Conservation (phyloP, 2,113 vertebrate species). For the Myrmecobius fasciatus region DNA sequence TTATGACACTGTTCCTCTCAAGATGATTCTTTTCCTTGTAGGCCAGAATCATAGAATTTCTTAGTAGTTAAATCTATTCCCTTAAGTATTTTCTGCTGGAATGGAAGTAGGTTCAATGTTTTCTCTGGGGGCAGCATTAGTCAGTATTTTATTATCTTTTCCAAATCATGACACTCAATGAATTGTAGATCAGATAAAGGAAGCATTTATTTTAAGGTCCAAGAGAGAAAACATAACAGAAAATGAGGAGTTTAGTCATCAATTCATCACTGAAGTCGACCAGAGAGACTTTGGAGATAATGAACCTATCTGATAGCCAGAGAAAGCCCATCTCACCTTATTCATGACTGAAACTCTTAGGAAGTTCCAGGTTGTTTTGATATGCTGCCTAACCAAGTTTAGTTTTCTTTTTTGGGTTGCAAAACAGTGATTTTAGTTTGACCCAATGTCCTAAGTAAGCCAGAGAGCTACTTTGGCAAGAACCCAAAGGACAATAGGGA, state of each 20-base stretch:
- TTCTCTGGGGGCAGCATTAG: constrained; percentile 34
- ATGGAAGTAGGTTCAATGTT: constrained; percentile 50
- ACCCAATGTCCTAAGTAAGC: constrained; percentile 59
- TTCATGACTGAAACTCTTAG: constrained; percentile 50
- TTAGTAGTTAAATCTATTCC: constrained; percentile 56
- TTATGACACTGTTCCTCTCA: constrained; percentile 28
- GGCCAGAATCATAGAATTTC: neutral
- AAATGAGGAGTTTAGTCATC: constrained; percentile 70
- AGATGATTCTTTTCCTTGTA: constrained; percentile 36
- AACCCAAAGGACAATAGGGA: constrained; percentile 67
- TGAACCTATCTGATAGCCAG: constrained; percentile 36
- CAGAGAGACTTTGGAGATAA: constrained; percentile 51
- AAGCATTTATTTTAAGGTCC: constrained; percentile 71
- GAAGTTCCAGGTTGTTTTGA: constrained; percentile 33
- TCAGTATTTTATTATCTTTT: constrained; percentile 63
- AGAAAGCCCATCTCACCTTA: constrained; percentile 42
- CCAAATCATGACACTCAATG: constrained; percentile 50
- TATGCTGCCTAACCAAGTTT: constrained; percentile 35
- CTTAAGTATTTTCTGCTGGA: constrained; percentile 42
- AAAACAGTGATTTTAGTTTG: constrained; percentile 64
- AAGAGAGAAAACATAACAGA: constrained; percentile 65
- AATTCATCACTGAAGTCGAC: constrained; percentile 43
- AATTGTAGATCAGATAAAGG: constrained; percentile 70
- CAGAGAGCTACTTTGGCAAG: constrained; percentile 65
- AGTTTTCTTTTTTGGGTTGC: constrained; percentile 63